phyloP scores from a whole-genome alignment of 1,140 invertebrate species.

The Papilio machaon region DNA sequence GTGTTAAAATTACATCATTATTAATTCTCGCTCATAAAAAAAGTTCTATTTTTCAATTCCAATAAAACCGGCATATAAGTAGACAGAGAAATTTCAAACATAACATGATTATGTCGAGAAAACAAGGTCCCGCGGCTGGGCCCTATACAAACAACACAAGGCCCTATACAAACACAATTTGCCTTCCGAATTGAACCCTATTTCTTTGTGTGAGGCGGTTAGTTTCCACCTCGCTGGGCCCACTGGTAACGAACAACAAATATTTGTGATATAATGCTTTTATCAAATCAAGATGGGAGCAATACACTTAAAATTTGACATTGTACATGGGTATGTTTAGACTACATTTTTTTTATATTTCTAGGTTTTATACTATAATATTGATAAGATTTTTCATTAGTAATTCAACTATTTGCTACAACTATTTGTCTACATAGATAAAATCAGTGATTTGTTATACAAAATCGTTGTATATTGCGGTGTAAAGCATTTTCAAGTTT shows the following conservation, averaged over 20 bases:
- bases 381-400: too few species aligned
- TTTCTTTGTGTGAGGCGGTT: not conserved
- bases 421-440: too few species aligned
- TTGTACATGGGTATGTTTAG: not conserved
- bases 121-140: constrained; percentile 10
- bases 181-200: constrained; percentile 40
- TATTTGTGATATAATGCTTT: constrained; percentile 54
- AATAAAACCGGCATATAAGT: not conserved
- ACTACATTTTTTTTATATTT: not conserved
- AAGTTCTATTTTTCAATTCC: not conserved
- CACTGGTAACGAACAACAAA: constrained; percentile 58
- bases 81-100: not conserved
- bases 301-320: constrained; percentile 35
- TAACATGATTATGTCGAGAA: constrained; percentile 35
- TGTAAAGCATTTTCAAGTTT: too few species aligned
- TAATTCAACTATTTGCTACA: too few species aligned
- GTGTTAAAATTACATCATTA: too few species aligned
- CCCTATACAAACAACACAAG: constrained; percentile 11
- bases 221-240: not conserved
- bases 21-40: not conserved
- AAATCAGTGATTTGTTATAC: too few species aligned
- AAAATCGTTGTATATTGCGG: too few species aligned
- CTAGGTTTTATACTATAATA: not conserved
- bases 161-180: constrained; percentile 41
- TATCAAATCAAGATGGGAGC: constrained; percentile 54